A percentile compares a stretch with the other conserved stretches of the same genome.
phyloP scores from a whole-genome alignment of 2,113 vertebrate genomes.

The Myotis yumanensis region DNA sequence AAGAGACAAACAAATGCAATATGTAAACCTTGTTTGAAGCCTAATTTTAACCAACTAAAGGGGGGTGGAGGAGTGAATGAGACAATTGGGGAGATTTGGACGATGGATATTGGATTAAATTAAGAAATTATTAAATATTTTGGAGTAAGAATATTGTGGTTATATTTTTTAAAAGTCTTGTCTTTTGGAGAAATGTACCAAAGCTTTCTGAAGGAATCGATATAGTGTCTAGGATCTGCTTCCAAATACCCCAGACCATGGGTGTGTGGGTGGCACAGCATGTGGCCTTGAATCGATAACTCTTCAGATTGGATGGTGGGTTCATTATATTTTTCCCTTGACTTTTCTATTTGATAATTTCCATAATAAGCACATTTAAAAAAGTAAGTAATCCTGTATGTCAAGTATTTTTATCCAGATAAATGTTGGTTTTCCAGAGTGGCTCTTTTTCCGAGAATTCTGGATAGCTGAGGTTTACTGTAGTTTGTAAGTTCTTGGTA shows the following conservation, averaged over 20 bases:
- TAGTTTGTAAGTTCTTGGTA: background rate
- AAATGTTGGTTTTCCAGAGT: slow-evolving; percentile 7
- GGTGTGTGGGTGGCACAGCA: background rate
- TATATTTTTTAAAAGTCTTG: background rate
- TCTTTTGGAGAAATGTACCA: slow-evolving; percentile 1
- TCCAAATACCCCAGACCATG: background rate
- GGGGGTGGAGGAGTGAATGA: background rate
- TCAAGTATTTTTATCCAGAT: slow-evolving; percentile 26
- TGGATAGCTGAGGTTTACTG: background rate
- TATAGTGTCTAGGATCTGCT: background rate
- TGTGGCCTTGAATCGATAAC: background rate
- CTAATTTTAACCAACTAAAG: slow-evolving; percentile 11
- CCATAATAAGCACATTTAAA: background rate
- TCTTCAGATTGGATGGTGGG: background rate
- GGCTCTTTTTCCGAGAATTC: background rate
- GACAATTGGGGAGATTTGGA: background rate
- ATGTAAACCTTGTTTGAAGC: background rate
- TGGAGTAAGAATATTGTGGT: background rate
- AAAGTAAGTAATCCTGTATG: background rate
- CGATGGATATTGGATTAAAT: background rate
- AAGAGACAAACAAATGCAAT: background rate
- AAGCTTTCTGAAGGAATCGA: background rate
- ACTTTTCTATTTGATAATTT: background rate
- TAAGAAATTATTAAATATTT: slow-evolving; percentile 11
- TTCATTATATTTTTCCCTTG: background rate